Base-by-base conservation (phyloP, 2,888 invertebrate genomes). In the Choreutis nemorana region DNA sequence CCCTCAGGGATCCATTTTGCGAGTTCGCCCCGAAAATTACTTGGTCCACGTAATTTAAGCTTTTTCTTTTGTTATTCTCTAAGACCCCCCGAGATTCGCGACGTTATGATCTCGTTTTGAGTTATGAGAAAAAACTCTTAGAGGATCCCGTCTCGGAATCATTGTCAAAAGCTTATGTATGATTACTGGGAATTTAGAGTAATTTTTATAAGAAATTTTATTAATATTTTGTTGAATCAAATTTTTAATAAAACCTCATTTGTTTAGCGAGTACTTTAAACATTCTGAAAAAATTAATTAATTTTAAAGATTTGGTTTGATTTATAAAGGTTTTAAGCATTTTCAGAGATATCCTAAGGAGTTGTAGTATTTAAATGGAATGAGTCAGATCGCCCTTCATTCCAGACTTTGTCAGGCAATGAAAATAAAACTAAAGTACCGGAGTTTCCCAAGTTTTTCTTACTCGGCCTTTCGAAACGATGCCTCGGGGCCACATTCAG, bases 31-130 rank as follows among this genome's bases (percentile, higher is more conserved):
- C 60, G 56, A 68, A 77, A 77, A 77, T 77, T 77, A 77, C 75
- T 62, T 62, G 68, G 51, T 61, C 65, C 57, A 50, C 63, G 71
- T 77, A 77, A 77, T 77, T 68, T 68, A 64, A 64, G 62, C 61
- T 58, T 71, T 66, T 72, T 60, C 70, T 66, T 67, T 73, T 73
- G 70, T 73, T 72, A 72, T 75, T 68, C 71, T 67, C 70, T 62
- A 61, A 61, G 58, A 56, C 62, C 71, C 55, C 65, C 55, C 53
- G 75, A 70, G 73, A 62, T 63, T 67, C 56, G 64, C 64, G 61
- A 67, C 64, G 71, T 72, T 75, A 77, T 72, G 72, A 75, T 75
- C 73, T 72, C 75, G 73, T 75, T 75, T 70, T 72, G 65, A 75
- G 72, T 72, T 73, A 75, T 68, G 70, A 68, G 68, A 62, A 61